A percentile compares a stretch with the other conserved stretches of the same genome.
Evolutionary conservation across 2,888 invertebrate genomes (phyloP).

Genomic region (Clanis bilineata): DNA sequence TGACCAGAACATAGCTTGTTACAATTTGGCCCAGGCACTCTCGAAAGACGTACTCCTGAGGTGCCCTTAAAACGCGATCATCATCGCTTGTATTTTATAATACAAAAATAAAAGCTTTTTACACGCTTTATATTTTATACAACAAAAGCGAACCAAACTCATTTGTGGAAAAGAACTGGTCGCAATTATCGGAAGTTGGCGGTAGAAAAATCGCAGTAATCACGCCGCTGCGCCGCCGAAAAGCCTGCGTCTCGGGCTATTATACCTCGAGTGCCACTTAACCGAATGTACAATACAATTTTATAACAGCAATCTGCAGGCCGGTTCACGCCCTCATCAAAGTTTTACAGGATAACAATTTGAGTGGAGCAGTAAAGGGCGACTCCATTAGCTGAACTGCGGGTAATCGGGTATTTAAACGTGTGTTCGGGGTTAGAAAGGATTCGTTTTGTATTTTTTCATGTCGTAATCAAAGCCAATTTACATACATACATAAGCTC

Average conservation of each 20-base stretch:
- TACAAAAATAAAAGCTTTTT: background rate
- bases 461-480: too few species aligned
- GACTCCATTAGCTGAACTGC: conserved; percentile 16
- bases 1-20: too few species aligned
- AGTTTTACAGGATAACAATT: conserved; percentile 20
- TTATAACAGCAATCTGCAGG: conserved; percentile 20
- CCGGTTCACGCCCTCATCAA: conserved; percentile 18
- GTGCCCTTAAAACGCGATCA: too few species aligned
- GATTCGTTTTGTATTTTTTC: background rate
- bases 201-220: background rate
- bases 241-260: conserved; percentile 13
- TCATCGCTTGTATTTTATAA: too few species aligned
- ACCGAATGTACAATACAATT: conserved; percentile 20
- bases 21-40: too few species aligned
- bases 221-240: background rate
- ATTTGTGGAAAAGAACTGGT: background rate
- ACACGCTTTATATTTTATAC: background rate
- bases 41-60: too few species aligned
- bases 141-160: background rate
- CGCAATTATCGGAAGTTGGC: background rate
- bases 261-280: conserved; percentile 16
- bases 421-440: conserved; percentile 9
- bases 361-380: conserved; percentile 14
- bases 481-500: too few species aligned
- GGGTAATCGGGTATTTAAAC: conserved; percentile 10